A percentile compares a stretch with the other conserved stretches of the same genome.
phyloP scores from a whole-genome alignment of 2,797 vertebrate genomes.

The Schizopygopsis pylzovi region DNA sequence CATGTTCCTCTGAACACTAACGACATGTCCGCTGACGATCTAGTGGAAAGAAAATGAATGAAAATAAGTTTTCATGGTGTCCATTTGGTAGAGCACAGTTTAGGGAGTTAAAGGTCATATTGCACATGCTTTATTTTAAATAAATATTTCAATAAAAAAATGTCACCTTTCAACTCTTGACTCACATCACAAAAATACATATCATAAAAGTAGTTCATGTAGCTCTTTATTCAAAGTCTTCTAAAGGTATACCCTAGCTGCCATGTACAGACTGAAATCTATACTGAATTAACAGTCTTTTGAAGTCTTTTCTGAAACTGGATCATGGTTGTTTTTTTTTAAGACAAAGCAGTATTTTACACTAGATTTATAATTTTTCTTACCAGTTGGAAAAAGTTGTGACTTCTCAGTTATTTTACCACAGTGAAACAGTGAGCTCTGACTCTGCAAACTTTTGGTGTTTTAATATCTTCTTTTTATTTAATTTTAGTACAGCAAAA shows the following conservation, averaged over 20 bases:
- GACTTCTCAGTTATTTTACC: no score
- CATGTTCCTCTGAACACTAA: not conserved
- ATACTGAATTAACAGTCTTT: not conserved
- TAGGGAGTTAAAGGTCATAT: not conserved
- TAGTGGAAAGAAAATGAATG: not conserved
- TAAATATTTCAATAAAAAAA: not conserved
- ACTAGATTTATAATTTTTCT: no score
- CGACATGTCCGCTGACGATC: slow-evolving; percentile 20
- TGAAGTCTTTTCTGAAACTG: not conserved
- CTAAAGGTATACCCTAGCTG: not conserved
- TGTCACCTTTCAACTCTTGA: not conserved
- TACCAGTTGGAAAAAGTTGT: no score
- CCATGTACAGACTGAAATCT: not conserved
- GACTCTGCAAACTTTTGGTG: no score
- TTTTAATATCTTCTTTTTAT: no score
- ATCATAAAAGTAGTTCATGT: not conserved
- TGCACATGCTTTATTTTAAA: not conserved
- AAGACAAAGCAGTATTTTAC: no score
- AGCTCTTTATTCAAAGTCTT: not conserved
- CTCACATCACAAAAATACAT: not conserved
- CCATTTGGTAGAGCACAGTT: not conserved
- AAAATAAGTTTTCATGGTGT: not conserved
- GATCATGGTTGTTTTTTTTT: not conserved
- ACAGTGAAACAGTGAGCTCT: no score
- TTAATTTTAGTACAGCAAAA: no score